Base-by-base conservation (phyloP, 1,140 invertebrate species). In the Sarcophaga bullata region DNA sequence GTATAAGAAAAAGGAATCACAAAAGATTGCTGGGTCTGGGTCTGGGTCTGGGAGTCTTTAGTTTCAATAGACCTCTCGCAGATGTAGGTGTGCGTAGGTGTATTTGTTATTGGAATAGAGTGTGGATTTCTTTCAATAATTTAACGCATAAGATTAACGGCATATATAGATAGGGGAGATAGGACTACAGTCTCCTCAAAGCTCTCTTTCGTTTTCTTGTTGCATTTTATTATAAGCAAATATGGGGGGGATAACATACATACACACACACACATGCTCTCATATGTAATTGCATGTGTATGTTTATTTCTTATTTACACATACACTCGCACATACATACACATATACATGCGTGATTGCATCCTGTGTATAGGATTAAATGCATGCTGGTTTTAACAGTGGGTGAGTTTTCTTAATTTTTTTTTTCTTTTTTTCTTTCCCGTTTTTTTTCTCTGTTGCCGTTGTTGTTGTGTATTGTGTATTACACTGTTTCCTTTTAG, bases 351-450 rank as follows among this genome's bases (percentile, higher is more conserved):
- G 62, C 62, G 19, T 68, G 62, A 68, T 68, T 17, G 17, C 19
- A 25, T 25, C 10, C 62, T 68, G 17, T 68, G 17, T 68, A 68
- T 19, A 68, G 19, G 62, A 68, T 68, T 68, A 68, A 68, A 68
- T 68, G 62, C 62, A 68, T 25, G 62, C 62, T 68, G 62, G 15
- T 68, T 68, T 68, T 25, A n/a, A 68, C 62, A 68, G 62, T 68
- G 19, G 62, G 62, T 68, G 62, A 17, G 25, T 37, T 37, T 37
- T 37, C 17, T 68, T 68, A 68, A 15, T 68, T 68, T 68, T 58
- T 58, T 15, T 15, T 15, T 58, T 58, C 11, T 58, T 58, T 58
- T 54, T 58, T 58, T 58, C 5, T 58, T 58, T n/a, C 15, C 54
- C 15, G 6, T 13, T 10, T 4, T 58, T 58, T 13, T 58, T n/a